These are phyloP conservation scores for Chiloscyllium punctatum DNA, from an alignment of 2,797 vertebrate genomes.

Conservation along the genomic window DNA sequence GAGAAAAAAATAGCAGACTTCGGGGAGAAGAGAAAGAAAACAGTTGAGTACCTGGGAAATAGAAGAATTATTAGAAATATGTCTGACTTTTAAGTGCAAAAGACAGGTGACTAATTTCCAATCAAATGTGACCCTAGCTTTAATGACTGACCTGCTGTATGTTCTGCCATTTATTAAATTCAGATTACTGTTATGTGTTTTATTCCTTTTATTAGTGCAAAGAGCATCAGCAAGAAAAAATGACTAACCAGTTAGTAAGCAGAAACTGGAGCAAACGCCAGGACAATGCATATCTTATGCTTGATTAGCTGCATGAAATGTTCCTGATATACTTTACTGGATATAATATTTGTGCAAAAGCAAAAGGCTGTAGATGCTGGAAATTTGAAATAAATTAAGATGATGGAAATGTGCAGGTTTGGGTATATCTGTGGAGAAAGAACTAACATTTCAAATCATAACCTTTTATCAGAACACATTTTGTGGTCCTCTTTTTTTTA, in stretches of 20 bases:
- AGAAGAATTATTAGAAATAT: no score
- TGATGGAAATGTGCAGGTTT: background rate
- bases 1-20: background rate
- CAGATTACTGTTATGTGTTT: background rate
- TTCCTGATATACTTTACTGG: background rate
- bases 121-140: background rate
- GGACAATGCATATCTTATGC: background rate
- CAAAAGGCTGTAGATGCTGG: background rate
- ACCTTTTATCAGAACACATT: background rate
- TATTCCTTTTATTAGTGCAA: background rate
- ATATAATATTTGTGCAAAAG: background rate
- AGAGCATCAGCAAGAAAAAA: background rate
- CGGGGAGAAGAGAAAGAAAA: background rate
- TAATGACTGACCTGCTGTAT: background rate
- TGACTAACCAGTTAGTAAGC: background rate
- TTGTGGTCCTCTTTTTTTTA: background rate
- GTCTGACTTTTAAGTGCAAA: background rate
- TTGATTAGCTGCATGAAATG: background rate
- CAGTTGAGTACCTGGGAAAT: background rate
- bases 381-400: no score
- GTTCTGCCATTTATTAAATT: background rate
- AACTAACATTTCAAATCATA: background rate
- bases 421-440: background rate
- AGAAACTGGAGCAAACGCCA: background rate
- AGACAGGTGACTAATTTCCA: background rate